Base-by-base conservation (phyloP, 2,797 vertebrate species). In the Podarcis lilfordi region DNA sequence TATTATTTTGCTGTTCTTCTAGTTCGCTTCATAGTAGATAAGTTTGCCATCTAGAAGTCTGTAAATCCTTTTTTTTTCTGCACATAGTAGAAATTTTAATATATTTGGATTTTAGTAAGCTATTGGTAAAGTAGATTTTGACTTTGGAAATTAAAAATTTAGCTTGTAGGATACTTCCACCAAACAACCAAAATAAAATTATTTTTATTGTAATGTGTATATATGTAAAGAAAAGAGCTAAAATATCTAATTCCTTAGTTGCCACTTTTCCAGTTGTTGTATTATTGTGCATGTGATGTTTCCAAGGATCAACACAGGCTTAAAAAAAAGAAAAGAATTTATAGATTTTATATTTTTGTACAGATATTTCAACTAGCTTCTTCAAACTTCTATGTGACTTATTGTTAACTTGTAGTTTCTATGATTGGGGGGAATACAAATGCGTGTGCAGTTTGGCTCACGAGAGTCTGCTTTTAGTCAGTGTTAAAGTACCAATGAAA, bases 261-360 rank as follows among this genome's bases (percentile, higher is more conserved):
- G 98, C 98, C 98, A 98, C 98, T 98, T 98, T 98, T 98, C 96
- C 97, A 98, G 97, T 96, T 95, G 96, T 96, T 98, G 97, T 92
- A 97, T 98, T 98, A 97, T 96, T 98, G 98, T 98, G 98, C 98
- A 98, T 98, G 98, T 98, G 96, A 97, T 97, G 97, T 98, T 98
- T 98, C 97, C 95, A 98, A 96, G 97, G 97, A 97, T 97, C 97
- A 98, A 95, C 97, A 98, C 96, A 97, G 95, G 96, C 95, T 95
- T 96, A 96, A 96, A 81, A 80, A 90, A 69, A 75, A 55, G 50
- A 80, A 96, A 96, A 96, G 97, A 96, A 96, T 97, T 97, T 97
- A 95, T 96, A 97, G 97, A 96, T 96, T 97, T 98, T 98, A 97
- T 98, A 98, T 98, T 99, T 99, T 98, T 98, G 97, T 98, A 98